These are phyloP conservation scores for Alexandromys fortis DNA, from an alignment of 2,113 vertebrate species.

Conservation along the genomic window DNA sequence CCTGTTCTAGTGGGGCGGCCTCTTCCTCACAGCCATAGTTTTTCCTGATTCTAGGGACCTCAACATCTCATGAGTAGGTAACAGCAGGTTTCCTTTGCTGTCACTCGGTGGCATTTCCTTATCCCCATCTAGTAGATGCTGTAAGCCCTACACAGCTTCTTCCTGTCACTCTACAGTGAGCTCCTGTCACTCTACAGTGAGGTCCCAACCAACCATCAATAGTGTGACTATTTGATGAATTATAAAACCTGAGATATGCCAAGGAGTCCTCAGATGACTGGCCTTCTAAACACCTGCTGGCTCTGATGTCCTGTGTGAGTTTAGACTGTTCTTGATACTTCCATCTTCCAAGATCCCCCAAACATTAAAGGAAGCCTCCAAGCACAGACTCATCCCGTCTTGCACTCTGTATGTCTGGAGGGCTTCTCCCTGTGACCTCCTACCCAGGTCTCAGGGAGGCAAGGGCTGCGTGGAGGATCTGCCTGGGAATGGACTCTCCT, in stretches of 20 bases:
- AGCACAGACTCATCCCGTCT: background rate
- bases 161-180: background rate
- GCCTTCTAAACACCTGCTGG: background rate
- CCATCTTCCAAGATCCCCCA: background rate
- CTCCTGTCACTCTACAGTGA: background rate
- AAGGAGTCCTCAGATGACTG: background rate
- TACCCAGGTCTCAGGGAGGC: background rate
- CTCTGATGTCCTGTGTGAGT: background rate
- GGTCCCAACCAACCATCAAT: background rate
- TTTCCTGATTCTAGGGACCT: background rate
- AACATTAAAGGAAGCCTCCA: background rate
- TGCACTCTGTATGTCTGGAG: background rate
- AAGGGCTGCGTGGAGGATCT: slow-evolving; percentile 4
- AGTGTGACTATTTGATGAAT: background rate
- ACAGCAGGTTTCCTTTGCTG: background rate
- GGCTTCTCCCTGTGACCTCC: background rate
- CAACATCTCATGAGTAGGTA: background rate
- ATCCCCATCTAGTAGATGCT: background rate
- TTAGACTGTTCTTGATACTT: background rate
- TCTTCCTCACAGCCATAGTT: background rate
- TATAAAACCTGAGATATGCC: background rate
- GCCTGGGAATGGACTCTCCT: background rate
- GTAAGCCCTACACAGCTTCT: background rate
- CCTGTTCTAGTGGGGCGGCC: fast-evolving
- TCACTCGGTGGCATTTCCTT: background rate